phyloP scores from a whole-genome alignment of 2,888 invertebrate species.

The Spodoptera picta region DNA sequence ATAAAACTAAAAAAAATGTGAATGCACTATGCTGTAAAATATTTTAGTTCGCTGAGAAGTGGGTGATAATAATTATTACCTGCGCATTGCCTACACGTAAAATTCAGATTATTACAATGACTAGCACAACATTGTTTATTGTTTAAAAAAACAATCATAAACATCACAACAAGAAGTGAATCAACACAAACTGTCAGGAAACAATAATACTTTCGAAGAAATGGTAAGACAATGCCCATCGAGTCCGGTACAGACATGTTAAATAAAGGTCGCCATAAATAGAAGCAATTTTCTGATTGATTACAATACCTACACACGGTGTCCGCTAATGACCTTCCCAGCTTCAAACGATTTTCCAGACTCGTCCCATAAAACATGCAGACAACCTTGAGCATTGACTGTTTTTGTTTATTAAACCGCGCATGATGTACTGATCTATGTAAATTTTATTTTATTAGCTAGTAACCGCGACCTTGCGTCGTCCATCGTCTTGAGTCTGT shows the following conservation, averaged over 20 bases:
- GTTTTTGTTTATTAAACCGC: slow-evolving; percentile 58
- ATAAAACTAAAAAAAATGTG: too few relatives aligned
- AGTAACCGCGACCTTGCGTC: slow-evolving; percentile 75
- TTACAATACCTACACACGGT: not conserved
- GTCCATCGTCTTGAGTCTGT: slow-evolving; percentile 64
- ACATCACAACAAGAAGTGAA: not conserved
- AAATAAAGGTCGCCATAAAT: not conserved
- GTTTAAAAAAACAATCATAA: too few relatives aligned
- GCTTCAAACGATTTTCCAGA: slow-evolving; percentile 28
- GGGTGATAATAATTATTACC: too few relatives aligned
- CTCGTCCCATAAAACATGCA: slow-evolving; percentile 48
- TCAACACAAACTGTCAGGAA: not conserved
- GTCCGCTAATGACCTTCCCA: slow-evolving; percentile 5
- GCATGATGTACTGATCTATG: slow-evolving; percentile 37
- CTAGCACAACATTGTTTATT: too few relatives aligned
- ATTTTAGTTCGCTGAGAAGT: too few relatives aligned
- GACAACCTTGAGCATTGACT: slow-evolving; percentile 56
- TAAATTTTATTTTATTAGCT: slow-evolving; percentile 62
- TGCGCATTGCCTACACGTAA: too few relatives aligned
- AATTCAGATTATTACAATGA: too few relatives aligned
- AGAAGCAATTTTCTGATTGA: slow-evolving; percentile 1
- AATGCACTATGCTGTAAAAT: too few relatives aligned
- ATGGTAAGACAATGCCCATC: too few relatives aligned
- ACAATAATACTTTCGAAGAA: not conserved
- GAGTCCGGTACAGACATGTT: too few relatives aligned